Base-by-base conservation (phyloP, 2,888 invertebrate genomes). In the Phlogophora meticulosa region DNA sequence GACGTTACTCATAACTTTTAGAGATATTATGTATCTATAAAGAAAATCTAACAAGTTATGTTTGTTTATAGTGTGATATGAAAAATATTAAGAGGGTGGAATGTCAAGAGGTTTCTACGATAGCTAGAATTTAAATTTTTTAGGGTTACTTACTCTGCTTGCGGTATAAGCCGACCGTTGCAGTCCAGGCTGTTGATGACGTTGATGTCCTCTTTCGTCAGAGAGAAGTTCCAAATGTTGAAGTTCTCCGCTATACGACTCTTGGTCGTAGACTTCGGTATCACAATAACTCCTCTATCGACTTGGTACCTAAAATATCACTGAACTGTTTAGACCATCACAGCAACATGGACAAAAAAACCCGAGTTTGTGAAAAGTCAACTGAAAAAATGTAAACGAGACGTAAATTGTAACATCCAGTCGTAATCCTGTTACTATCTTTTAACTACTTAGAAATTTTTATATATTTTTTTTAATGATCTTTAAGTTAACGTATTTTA, bases 151-250 rank as follows among this genome's bases (percentile, higher is more conserved):
- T 91, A 96, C 96, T 91, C 93, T 15, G 83, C 72, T 86, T 96
- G 93, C 9, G 96, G 94, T 60, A 96, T 96, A 70, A 96, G 91
- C 73, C 97, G 96, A 43, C 96, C 96, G 86, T 97, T 97, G 78
- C 96, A 96, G 78, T 97, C 96, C 58, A 97, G 96, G 11, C 92
- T 91, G 81, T 96, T 96, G 60, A 98, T 96, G 22, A 89, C 88
- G 17, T 92, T 89, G 78, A 97, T 89, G 78, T 96, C 96, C 20
- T 95, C 93, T 0, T 84, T 79, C 2, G 93, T 89, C 55, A 96
- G 84, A 48, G 93, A 84, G 81, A 96, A 96, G 84, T 96, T 96
- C 79, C 91, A 96, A 45, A 96, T 92, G 52, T 95, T 81, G 64
- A 96, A 94, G 81, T 97, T 97, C 68, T 96, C 92, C 34, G 85